Evolutionary conservation across 2,113 vertebrate species (phyloP), one percentile per base, ranked within the genome.

Genomic region (Sturnira hondurensis): DNA sequence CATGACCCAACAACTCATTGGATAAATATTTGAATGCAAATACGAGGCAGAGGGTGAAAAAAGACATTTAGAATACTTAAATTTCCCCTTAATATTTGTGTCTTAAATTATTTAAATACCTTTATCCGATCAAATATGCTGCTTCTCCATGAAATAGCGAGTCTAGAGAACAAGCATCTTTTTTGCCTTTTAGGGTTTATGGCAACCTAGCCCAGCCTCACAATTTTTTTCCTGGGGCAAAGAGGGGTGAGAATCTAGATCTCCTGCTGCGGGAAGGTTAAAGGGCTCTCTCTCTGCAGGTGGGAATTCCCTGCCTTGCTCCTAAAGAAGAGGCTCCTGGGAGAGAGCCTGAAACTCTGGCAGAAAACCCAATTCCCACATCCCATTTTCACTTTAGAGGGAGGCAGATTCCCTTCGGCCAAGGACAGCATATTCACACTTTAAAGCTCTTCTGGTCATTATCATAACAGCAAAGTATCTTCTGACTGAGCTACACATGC

Each of bases 361-460:
- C 36, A 68, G 31, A 65, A 78, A 95, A 63, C 33, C 24, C 86
- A 74, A 47, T 68, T 93, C 56, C 61, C 87, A 82, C 28, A 68
- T 81, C 19, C 38, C 54, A 71, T 73, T 94, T 97, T 96, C 93
- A 97, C 50, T 94, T 96, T n/a, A 70, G 1, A 70, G 45, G 45
- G 19, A 70, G 38, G 16, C n/a, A 73, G 12, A 61, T 65, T 94
- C 56, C 33, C 17, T 41, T n/a, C 11, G 36, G 43, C 33, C 13
- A 86, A 88, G 22, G 68, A 82, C 20, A 95, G 31, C 24, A 54
- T 45, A 82, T 4, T 78, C 86, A 95, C 38, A 63, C 67, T 93
- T 86, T 86, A 84, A 96, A 94, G 31, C 3, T 80, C 45, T 28
- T 24, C 16, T 80, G 7, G 56, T 13, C 6, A 26, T 74, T 71